Evolutionary conservation across 2,797 vertebrate species (phyloP), one percentile per base, ranked within the genome.

Genomic region (Manis pentadactyla): DNA sequence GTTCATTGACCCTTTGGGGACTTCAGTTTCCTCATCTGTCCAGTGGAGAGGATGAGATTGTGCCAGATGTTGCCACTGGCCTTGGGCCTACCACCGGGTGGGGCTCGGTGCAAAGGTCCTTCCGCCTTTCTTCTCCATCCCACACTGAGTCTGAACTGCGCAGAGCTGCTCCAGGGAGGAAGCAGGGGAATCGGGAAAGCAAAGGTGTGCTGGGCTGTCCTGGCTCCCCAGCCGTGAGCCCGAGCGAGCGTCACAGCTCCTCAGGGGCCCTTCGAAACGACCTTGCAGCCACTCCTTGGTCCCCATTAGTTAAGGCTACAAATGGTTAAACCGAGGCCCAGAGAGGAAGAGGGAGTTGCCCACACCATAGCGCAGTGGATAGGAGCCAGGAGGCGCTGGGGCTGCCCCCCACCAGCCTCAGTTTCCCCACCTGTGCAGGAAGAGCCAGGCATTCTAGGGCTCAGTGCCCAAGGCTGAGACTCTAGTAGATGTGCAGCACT

Each of bases 261-360:
- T 64, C 5, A 0, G 25, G 21, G 55, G n/a, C 46, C 82, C 61
- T 78, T 51, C 71, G 87, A 66, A 68, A 74, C 6, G 7, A 13
- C 68, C 37, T 49, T 17, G 4, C 25, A 23, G 19, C 68, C 7
- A 3, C 19, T 74, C 14, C 51, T 51, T 31, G 42, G 11, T n/a
- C 6, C 29, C 59, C 25, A 19, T 5, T 21, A 34, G 27, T 77
- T 63, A 7, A 85, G 74, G 57, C 87, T 53, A 55, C 64, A 61
- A 17, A n/a, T 49, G 51, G 49, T 21, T 37, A 34, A 83, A 79
- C 39, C 53, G 64, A 95, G 96, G n/a, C 7, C 19, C 87, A 37
- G 53, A 73, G 49, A 66, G 18, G 37, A 25, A 34, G 5, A 59
- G 42, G 14, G 31, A 71, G 29, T 8, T 69, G 49, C 17, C 57